These are phyloP conservation scores for Drosophila seclusa DNA, from an alignment of 2,888 invertebrate genomes.

Conservation along the genomic window DNA sequence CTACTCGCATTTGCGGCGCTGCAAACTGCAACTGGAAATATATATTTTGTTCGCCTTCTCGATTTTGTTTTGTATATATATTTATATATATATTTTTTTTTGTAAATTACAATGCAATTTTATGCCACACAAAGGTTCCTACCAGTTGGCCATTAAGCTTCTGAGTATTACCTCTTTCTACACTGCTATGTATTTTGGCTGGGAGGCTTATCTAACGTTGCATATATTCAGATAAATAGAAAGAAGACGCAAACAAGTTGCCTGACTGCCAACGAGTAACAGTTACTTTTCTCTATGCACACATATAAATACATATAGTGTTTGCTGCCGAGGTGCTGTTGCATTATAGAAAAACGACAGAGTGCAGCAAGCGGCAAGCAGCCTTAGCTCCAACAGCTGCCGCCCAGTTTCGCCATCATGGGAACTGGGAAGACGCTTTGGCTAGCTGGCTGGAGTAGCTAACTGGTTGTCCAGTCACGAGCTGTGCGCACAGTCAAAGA, in stretches of 20 bases:
- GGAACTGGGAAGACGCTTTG: conserved; percentile 40
- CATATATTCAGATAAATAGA: conserved; percentile 64
- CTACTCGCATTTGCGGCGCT: conserved; percentile 38
- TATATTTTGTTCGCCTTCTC: conserved; percentile 17
- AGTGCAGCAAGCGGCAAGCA: conserved; percentile 13
- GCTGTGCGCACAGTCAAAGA: conserved; percentile 48
- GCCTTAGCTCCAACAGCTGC: conserved; percentile 28
- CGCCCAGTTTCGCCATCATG: conserved; percentile 38
- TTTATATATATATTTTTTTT: conserved; percentile 14
- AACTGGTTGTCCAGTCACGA: conserved; percentile 73
- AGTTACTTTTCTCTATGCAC: conserved; percentile 68
- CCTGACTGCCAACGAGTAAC: conserved; percentile 63
- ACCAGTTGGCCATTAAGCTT: conserved; percentile 67
- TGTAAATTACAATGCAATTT: conserved; percentile 80
- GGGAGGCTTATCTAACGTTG: conserved; percentile 34
- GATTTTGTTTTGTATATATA: conserved; percentile 36
- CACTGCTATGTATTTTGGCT: conserved; percentile 32
- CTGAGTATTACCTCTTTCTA: neutral
- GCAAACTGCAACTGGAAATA: conserved; percentile 24
- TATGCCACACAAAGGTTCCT: conserved; percentile 73
- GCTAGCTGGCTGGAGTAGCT: conserved; percentile 19
- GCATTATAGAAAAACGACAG: conserved; percentile 25
- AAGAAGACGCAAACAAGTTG: conserved; percentile 77
- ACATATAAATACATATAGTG: conserved; percentile 34
- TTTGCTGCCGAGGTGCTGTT: conserved; percentile 43